Conservation (phyloP, 2,888 invertebrate genomes). For the Ophraella communa region DNA sequence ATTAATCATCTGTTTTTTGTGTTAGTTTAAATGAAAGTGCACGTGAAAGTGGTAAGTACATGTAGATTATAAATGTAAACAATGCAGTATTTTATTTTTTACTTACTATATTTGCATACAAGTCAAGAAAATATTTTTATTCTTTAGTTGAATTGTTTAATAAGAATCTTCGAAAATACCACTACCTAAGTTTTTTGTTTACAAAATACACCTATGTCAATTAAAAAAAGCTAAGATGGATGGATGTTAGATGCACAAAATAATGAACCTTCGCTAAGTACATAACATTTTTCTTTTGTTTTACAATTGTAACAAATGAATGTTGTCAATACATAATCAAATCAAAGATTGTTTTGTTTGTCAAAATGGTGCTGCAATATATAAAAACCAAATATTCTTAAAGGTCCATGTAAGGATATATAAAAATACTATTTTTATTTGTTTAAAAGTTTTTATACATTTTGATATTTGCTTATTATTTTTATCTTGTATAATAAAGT, state of each 20-base stretch:
- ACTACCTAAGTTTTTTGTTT: neutral
- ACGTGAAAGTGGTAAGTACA: slow-evolving; percentile 36
- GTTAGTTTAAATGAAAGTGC: slow-evolving; percentile 29
- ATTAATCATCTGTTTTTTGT: slow-evolving; percentile 13
- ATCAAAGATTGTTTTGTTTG: neutral
- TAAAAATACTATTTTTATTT: neutral
- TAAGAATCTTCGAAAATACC: neutral
- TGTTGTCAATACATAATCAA: neutral
- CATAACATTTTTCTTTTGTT: neutral
- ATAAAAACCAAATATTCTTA: neutral
- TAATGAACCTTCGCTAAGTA: neutral
- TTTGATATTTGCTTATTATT: no score
- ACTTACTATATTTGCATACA: slow-evolving; percentile 36
- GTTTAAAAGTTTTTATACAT: neutral
- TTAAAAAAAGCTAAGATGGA: neutral
- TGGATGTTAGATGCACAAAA: neutral
- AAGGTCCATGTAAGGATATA: neutral
- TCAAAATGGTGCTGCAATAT: neutral
- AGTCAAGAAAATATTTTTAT: slow-evolving; percentile 3
- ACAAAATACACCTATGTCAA: neutral
- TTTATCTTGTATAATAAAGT: neutral
- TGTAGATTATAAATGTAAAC: slow-evolving; percentile 56
- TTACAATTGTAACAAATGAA: neutral
- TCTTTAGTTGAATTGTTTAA: neutral
- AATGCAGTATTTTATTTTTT: slow-evolving; percentile 52